Evolutionary conservation across 2,113 vertebrate species (phyloP).

Genomic region (Nipponia nippon): DNA sequence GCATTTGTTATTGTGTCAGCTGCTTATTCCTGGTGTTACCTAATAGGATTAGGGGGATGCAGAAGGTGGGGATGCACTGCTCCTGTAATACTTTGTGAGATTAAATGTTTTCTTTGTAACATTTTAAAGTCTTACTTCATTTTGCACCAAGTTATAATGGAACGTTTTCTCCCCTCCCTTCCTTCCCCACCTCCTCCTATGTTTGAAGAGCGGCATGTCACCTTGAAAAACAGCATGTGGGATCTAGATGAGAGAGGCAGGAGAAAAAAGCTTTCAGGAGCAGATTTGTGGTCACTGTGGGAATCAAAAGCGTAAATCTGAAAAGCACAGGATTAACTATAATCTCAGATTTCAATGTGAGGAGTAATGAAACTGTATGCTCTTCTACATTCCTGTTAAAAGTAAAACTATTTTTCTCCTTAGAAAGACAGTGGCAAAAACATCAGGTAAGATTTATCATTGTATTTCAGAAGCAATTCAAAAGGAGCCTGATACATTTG

Average conservation of each 20-base stretch:
- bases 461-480: not conserved
- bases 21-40: not conserved
- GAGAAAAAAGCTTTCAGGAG: not conserved
- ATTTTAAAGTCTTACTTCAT: not conserved
- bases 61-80: not conserved
- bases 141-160: not conserved
- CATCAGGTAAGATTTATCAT: not conserved
- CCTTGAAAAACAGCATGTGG: slow-evolving; percentile 6
- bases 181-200: not conserved
- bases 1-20: not conserved
- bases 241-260: not conserved
- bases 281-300: not conserved
- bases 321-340: slow-evolving; percentile 1
- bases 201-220: not conserved
- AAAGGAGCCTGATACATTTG: not conserved
- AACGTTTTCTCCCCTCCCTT: not conserved
- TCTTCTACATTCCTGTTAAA: not conserved
- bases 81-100: not conserved
- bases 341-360: not conserved
- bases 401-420: not conserved
- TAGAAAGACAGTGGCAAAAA: not conserved
- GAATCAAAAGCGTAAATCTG: not conserved
- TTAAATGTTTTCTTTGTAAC: not conserved
- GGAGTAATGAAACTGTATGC: not conserved
- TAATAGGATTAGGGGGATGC: not conserved